Conservation (phyloP, 2,888 invertebrate species). For the Cepaea hortensis region DNA sequence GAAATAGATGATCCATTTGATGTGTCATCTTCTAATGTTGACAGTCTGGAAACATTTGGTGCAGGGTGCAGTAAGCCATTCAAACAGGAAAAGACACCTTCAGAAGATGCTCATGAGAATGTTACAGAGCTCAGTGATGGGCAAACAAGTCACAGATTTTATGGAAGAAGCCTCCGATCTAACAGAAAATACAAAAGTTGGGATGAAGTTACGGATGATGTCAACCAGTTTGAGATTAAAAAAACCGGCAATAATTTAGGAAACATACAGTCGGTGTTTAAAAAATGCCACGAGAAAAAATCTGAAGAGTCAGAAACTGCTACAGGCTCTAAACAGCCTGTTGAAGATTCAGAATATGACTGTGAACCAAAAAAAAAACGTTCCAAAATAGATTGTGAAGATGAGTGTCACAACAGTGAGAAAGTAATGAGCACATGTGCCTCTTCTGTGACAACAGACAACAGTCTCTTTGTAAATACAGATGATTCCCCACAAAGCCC, state of each 20-base stretch:
- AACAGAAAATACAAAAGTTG: not conserved
- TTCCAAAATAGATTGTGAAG: not conserved
- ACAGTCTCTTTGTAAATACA: not conserved
- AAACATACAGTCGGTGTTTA: too few relatives aligned
- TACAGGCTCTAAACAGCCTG: not conserved
- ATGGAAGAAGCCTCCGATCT: not conserved
- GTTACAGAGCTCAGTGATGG: not conserved
- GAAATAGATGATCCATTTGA: conserved; percentile 42
- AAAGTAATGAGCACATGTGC: not conserved
- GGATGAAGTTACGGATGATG: not conserved
- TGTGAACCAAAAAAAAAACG: not conserved
- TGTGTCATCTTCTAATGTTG: conserved; percentile 27
- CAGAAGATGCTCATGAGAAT: not conserved
- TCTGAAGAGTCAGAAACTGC: not conserved
- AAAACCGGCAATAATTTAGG: not conserved
- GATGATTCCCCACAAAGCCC: not conserved
- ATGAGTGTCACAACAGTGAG: not conserved
- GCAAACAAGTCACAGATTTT: not conserved
- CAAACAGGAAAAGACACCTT: not conserved
- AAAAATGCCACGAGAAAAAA: not conserved
- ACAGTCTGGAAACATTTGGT: conserved; percentile 41
- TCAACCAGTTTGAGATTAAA: not conserved
- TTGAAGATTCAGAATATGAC: not conserved
- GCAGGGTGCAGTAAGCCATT: not conserved
- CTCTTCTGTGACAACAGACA: not conserved